Conservation (phyloP, 2,888 invertebrate species). For the Caenorhabditis wallacei region DNA sequence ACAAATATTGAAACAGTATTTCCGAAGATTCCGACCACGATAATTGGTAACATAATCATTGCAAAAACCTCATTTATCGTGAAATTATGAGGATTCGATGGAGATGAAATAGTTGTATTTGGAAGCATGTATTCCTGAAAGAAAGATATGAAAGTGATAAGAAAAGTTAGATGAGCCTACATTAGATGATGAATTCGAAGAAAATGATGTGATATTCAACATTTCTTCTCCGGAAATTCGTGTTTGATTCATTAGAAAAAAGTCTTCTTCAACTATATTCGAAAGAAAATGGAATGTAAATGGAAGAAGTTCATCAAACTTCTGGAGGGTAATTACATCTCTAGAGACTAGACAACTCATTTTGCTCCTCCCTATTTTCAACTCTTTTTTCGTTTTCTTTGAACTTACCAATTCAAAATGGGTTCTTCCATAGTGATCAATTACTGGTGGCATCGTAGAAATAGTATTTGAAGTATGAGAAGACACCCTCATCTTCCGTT, state of each 20-base stretch:
- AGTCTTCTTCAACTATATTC: not conserved
- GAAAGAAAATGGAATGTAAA: not conserved
- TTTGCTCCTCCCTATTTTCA: not conserved
- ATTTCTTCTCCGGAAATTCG: slow-evolving; percentile 23
- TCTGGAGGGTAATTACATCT: slow-evolving; percentile 16
- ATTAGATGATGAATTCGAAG: slow-evolving; percentile 18
- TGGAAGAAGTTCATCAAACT: slow-evolving; percentile 28
- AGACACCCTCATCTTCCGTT: slow-evolving; percentile 12
- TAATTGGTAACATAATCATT: slow-evolving; percentile 48
- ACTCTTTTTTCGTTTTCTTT: not conserved
- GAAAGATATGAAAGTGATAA: not conserved
- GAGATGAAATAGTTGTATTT: slow-evolving; percentile 19
- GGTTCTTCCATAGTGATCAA: slow-evolving; percentile 54
- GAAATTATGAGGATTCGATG: not conserved
- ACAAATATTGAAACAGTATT: slow-evolving; percentile 52
- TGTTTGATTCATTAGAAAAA: slow-evolving; percentile 5
- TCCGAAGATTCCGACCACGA: slow-evolving; percentile 51
- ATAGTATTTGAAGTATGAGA: slow-evolving; percentile 14
- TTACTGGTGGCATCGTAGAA: slow-evolving; percentile 46
- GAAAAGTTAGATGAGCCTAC: not conserved
- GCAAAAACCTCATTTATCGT: slow-evolving; percentile 47
- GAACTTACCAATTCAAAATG: slow-evolving; percentile 52
- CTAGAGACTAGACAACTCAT: slow-evolving; percentile 1
- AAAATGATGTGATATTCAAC: slow-evolving; percentile 17
- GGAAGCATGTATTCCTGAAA: slow-evolving; percentile 54